Conservation (phyloP, 2,888 invertebrate species). For the Ametastegia equiseti region DNA sequence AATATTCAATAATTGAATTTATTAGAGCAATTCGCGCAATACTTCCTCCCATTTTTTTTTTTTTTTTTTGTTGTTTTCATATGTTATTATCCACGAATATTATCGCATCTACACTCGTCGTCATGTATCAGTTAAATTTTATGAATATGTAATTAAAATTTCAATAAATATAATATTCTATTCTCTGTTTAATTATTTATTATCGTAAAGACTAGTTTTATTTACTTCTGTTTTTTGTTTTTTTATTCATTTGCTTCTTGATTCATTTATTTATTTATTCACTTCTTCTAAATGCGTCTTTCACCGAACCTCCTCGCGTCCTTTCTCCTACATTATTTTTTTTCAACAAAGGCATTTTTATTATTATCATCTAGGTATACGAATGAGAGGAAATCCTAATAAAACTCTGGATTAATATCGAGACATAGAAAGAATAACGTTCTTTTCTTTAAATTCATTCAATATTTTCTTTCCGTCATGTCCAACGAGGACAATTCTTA, state of each 20-base stretch:
- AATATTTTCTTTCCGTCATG: too few species aligned
- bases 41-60: background rate
- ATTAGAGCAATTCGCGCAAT: background rate
- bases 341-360: background rate
- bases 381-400: too few species aligned
- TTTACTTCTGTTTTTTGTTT: too few species aligned
- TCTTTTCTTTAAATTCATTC: too few species aligned
- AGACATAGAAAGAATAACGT: too few species aligned
- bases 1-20: background rate
- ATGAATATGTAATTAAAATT: background rate
- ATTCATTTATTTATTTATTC: too few species aligned
- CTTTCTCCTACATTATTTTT: constrained; percentile 16
- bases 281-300: background rate
- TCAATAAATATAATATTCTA: constrained; percentile 29
- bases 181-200: background rate
- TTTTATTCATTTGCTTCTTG: too few species aligned
- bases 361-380: too few species aligned
- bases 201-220: constrained; percentile 28
- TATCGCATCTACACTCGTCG: background rate
- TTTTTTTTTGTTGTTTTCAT: background rate
- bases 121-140: background rate
- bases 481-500: background rate
- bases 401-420: too few species aligned
- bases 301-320: constrained; percentile 28
- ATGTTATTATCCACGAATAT: background rate